A percentile compares a stretch with the other conserved stretches of the same genome.
Conservation (phyloP, 2,888 invertebrate species). For the Himalopsyche tibetana region DNA sequence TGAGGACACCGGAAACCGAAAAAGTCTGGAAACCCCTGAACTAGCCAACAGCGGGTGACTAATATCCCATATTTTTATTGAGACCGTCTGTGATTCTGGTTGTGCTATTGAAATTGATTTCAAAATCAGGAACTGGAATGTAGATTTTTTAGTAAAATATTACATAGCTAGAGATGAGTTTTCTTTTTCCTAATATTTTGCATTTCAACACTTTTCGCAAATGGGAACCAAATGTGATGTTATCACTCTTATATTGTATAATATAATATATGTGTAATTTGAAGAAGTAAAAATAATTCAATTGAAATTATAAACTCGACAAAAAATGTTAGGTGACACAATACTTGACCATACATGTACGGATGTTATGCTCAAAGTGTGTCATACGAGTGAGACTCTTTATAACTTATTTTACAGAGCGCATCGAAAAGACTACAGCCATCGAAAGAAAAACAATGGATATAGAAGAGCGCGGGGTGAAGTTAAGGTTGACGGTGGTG, state of each 20-base stretch:
- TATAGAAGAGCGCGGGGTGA: conserved; percentile 95
- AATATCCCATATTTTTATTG: too few species aligned
- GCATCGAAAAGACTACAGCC: conserved; percentile 83
- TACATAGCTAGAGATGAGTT: too few species aligned
- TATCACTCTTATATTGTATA: not conserved
- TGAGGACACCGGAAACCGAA: too few species aligned
- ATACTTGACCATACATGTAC: not conserved
- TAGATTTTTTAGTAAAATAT: too few species aligned
- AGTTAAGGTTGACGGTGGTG: conserved; percentile 92
- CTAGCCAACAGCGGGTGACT: too few species aligned
- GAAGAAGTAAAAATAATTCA: not conserved
- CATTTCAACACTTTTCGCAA: too few species aligned
- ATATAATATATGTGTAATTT: not conserved
- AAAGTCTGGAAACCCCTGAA: too few species aligned
- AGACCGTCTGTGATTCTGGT: too few species aligned
- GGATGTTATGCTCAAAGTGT: not conserved
- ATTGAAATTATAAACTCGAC: not conserved
- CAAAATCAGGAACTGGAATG: too few species aligned
- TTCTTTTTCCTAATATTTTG: too few species aligned
- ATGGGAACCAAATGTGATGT: too few species aligned
- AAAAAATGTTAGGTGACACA: conserved; percentile 2
- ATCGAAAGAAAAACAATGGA: conserved; percentile 92
- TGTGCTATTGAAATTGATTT: too few species aligned
- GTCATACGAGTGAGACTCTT: conserved; percentile 28
- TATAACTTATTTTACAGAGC: conserved; percentile 73